Evolutionary conservation across 2,797 vertebrate genomes (phyloP).

Genomic region (Onychomys arenicola): DNA sequence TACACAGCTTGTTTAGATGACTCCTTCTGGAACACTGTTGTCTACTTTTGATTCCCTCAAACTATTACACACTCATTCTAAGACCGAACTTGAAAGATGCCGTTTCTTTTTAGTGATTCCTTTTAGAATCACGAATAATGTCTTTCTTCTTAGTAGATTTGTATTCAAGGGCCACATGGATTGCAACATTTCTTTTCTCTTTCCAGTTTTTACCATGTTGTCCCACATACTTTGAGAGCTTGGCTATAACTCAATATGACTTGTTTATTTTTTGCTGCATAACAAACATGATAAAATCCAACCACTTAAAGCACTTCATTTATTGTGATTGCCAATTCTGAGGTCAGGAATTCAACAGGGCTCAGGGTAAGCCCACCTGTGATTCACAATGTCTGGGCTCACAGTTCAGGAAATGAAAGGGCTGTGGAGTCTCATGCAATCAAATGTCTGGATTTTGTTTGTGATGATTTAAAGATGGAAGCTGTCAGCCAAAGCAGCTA

Average conservation of each 20-base stretch:
- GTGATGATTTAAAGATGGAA: background rate
- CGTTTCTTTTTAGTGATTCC: background rate
- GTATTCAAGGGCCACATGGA: background rate
- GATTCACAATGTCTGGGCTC: background rate
- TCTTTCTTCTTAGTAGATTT: constrained; percentile 29
- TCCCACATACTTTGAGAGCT: background rate
- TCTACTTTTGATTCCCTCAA: constrained; percentile 35
- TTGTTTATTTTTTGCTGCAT: constrained; percentile 3
- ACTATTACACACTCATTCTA: constrained; percentile 25
- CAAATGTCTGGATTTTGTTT: background rate
- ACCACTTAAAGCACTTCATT: background rate
- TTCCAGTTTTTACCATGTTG: constrained; percentile 9
- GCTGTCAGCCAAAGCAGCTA: background rate
- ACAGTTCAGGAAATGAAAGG: background rate
- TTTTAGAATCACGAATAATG: constrained; percentile 29
- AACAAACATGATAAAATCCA: background rate
- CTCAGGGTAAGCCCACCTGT: background rate
- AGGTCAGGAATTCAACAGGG: background rate
- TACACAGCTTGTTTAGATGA: background rate
- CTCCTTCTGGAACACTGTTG: background rate
- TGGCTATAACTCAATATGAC: background rate
- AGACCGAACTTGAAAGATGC: constrained; percentile 29
- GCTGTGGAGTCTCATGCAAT: background rate
- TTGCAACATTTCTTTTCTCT: constrained; percentile 25
- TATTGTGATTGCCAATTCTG: background rate